Percentiles rank a stretch among this genome's conserved stretches.
phyloP scores from a whole-genome alignment of 2,113 vertebrate genomes.

The Nipponia nippon region DNA sequence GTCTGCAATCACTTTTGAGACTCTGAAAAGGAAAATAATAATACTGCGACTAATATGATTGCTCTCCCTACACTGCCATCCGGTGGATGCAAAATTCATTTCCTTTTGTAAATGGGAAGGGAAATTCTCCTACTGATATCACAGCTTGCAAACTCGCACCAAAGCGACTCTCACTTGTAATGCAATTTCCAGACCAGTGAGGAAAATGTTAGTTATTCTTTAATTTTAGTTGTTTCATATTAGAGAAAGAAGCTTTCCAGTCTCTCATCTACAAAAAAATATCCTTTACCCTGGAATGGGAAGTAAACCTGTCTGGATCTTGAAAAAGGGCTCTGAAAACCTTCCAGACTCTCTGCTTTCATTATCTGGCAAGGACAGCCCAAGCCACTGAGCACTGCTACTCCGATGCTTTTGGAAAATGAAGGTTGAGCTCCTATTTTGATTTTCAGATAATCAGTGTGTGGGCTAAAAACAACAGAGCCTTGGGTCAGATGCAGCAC shows the following conservation, averaged over 20 bases:
- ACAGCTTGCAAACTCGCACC: not conserved
- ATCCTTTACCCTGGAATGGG: not conserved
- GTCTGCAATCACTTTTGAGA: conserved; percentile 50
- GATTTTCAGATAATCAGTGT: not conserved
- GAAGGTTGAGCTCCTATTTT: not conserved
- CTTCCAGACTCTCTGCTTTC: not conserved
- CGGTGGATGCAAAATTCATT: conserved; percentile 27
- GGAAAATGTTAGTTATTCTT: not conserved
- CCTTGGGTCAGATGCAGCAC: not conserved
- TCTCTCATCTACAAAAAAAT: not conserved
- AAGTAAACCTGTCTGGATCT: not conserved
- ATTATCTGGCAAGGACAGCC: not conserved
- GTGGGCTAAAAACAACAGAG: not conserved
- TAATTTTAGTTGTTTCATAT: not conserved
- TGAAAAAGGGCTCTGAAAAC: not conserved
- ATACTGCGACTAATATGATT: not conserved
- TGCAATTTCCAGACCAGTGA: not conserved
- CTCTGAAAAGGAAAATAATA: conserved; percentile 39
- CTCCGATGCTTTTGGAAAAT: not conserved
- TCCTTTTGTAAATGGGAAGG: not conserved
- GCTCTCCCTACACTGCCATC: conserved; percentile 58
- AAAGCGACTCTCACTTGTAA: not conserved
- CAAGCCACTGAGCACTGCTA: not conserved
- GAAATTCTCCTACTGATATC: conserved; percentile 24
- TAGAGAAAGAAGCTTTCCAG: not conserved